A percentile compares a stretch with the other conserved stretches of the same genome.
Evolutionary conservation across 2,113 vertebrate species (phyloP).

Genomic region (Oryzias melastigma): DNA sequence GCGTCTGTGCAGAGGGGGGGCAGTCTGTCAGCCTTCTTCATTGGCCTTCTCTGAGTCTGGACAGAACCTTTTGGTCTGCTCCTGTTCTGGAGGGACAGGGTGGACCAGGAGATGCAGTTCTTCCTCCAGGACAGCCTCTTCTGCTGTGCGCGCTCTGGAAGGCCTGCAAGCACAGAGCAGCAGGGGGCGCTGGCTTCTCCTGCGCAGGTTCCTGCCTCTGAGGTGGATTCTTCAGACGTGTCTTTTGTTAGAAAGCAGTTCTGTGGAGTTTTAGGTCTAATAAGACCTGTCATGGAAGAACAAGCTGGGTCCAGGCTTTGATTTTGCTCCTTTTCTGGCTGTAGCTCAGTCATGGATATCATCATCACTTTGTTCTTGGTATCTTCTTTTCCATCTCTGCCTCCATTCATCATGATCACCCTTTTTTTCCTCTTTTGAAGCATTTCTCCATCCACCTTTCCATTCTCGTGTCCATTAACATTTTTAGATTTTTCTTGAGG

Average conservation of each 20-base stretch:
- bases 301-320: not conserved
- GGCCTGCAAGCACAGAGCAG: not conserved
- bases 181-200: not conserved
- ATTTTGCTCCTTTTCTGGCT: conserved; percentile 1
- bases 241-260: not conserved
- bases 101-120: conserved; percentile 81
- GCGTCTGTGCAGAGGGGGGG: conserved; percentile 73
- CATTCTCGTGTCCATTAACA: not conserved
- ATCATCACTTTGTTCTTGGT: not conserved
- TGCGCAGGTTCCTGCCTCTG: not conserved
- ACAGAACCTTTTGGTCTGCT: conserved; percentile 49
- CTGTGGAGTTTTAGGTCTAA: not conserved
- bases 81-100: conserved; percentile 76
- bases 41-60: conserved; percentile 44
- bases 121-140: conserved; percentile 86
- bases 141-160: conserved; percentile 75
- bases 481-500: not conserved
- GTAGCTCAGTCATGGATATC: not conserved
- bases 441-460: not conserved
- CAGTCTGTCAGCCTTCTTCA: conserved; percentile 55
- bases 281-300: too few species aligned
- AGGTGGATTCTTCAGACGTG: not conserved
- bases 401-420: not conserved
- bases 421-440: not conserved
- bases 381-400: not conserved